phyloP scores from a whole-genome alignment of 2,113 vertebrate species.

The Cyphomyrus discorhynchus region DNA sequence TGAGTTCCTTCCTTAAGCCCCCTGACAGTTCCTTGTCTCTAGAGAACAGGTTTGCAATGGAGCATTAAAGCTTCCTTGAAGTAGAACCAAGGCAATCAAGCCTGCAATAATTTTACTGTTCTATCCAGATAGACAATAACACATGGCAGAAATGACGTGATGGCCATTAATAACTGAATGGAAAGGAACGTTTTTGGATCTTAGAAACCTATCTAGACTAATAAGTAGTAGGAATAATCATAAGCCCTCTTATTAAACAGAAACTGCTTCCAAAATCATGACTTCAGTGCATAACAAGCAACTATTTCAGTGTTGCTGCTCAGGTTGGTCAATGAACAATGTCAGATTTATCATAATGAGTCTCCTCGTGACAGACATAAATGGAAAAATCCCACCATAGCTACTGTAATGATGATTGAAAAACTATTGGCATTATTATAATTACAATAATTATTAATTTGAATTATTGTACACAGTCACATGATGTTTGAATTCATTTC shows the following conservation, averaged over 20 bases:
- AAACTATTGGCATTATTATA: background rate
- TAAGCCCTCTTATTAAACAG: background rate
- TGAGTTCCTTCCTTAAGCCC: slow-evolving; percentile 13
- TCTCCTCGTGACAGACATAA: background rate
- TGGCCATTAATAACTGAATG: background rate
- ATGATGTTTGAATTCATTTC: background rate
- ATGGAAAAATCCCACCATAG: background rate
- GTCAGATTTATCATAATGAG: background rate
- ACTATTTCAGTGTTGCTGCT: background rate
- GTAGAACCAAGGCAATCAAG: slow-evolving; percentile 7
- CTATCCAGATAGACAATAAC: slow-evolving; percentile 4
- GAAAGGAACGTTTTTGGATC: background rate
- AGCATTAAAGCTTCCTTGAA: slow-evolving; percentile 11
- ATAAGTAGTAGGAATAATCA: background rate
- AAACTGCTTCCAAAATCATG: background rate
- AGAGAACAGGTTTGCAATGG: background rate
- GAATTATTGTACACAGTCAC: background rate
- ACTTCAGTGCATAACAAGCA: background rate
- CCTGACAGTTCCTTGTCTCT: slow-evolving; percentile 3
- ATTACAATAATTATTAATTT: background rate
- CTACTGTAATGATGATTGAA: background rate
- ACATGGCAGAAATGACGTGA: slow-evolving; percentile 9
- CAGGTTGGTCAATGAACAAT: background rate
- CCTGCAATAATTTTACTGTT: slow-evolving; percentile 10
- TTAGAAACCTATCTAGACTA: background rate